A percentile compares a stretch with the other conserved stretches of the same genome.
Conservation (phyloP, 2,888 invertebrate genomes). For the Euplagia quadripunctaria region DNA sequence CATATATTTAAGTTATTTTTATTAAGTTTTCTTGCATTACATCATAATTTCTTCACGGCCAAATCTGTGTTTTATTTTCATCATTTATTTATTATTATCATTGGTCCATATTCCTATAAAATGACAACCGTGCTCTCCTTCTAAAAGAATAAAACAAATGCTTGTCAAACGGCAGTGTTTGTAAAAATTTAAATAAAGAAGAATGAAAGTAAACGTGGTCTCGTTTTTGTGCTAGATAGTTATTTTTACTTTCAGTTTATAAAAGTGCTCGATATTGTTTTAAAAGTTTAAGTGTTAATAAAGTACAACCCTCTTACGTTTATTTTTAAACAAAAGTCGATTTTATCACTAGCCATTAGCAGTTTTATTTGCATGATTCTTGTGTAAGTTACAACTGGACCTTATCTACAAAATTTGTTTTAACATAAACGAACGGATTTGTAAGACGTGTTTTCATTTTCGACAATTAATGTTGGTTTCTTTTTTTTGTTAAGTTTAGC, state of each 20-base stretch:
- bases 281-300: constrained; percentile 18
- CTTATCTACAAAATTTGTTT: constrained; percentile 32
- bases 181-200: constrained; percentile 33
- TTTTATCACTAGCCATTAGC: constrained; percentile 37
- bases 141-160: constrained; percentile 3
- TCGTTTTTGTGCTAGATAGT: constrained; percentile 29
- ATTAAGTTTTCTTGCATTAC: constrained; percentile 8
- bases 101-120: constrained; percentile 1
- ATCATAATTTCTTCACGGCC: constrained; percentile 7
- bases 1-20: constrained; percentile 10
- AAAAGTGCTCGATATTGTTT: constrained; percentile 20
- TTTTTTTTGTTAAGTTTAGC: constrained; percentile 10
- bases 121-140: not conserved
- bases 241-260: constrained; percentile 43
- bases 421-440: constrained; percentile 12
- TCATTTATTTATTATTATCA: constrained; percentile 6
- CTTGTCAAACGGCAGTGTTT: constrained; percentile 9
- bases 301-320: constrained; percentile 25
- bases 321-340: constrained; percentile 29
- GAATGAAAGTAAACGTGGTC: constrained; percentile 47
- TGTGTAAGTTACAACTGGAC: constrained; percentile 20
- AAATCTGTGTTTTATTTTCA: not conserved
- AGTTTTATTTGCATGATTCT: constrained; percentile 35
- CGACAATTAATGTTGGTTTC: constrained; percentile 5
- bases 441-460: constrained; percentile 13